These are phyloP conservation scores for Lasioglossum vierecki DNA, from an alignment of 2,888 invertebrate species.

Conservation along the genomic window DNA sequence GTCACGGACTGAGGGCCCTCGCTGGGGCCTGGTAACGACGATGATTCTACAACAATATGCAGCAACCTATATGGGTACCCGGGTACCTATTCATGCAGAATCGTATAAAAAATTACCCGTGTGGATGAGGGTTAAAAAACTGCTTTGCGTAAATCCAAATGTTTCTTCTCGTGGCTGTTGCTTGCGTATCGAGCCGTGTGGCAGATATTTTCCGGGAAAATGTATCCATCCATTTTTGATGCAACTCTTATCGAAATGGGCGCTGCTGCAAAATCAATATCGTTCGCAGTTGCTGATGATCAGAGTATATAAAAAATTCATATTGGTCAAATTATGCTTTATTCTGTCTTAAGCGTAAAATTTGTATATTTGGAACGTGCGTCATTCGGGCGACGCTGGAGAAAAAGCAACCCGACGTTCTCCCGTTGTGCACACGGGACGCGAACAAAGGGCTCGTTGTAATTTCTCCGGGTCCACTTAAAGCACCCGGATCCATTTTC, in stretches of 20 bases:
- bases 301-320: no score
- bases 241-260: background rate
- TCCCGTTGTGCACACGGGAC: background rate
- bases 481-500: slow-evolving; percentile 13
- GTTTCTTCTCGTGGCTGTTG: background rate
- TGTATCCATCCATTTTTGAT: background rate
- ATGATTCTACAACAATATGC: no score
- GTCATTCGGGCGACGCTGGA: background rate
- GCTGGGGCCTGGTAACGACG: no score
- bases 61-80: no score
- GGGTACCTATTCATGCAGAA: no score
- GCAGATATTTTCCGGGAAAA: background rate
- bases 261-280: no score
- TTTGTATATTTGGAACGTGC: background rate
- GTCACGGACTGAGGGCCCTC: no score
- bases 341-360: no score
- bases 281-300: no score
- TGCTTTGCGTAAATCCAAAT: background rate
- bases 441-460: slow-evolving; percentile 50
- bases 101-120: no score
- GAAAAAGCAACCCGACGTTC: background rate
- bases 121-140: no score
- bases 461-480: slow-evolving; percentile 17
- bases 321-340: no score
- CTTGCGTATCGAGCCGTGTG: background rate